A percentile compares a stretch with the other conserved stretches of the same genome.
phyloP scores from a whole-genome alignment of 2,888 invertebrate species.

The Melinaea marsaeus region DNA sequence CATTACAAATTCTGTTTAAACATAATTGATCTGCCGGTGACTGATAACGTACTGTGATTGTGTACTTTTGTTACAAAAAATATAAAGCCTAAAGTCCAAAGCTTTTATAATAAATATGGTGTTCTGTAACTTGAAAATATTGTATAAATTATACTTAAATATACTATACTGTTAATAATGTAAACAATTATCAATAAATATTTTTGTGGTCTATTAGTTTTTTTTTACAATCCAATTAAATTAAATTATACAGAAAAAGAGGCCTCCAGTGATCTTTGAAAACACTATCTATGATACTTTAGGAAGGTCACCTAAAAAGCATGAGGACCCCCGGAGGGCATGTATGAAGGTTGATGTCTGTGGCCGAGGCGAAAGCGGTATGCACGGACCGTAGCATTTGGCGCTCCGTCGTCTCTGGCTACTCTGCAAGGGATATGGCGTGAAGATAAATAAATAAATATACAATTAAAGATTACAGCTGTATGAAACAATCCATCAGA shows the following conservation, averaged over 20 bases:
- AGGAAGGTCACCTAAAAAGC: too few species aligned
- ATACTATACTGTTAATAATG: slow-evolving; percentile 37
- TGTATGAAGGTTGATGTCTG: too few species aligned
- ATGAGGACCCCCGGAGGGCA: too few species aligned
- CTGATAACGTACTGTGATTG: slow-evolving; percentile 34
- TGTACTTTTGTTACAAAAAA: slow-evolving; percentile 33
- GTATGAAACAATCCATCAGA: too few species aligned
- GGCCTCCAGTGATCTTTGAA: too few species aligned
- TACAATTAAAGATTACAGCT: too few species aligned
- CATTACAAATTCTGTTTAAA: not conserved
- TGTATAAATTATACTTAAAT: slow-evolving; percentile 35
- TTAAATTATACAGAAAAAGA: not conserved
- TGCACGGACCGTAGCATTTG: too few species aligned
- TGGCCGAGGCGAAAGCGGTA: too few species aligned
- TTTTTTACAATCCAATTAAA: not conserved
- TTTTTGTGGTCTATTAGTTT: slow-evolving; percentile 42
- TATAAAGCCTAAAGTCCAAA: slow-evolving; percentile 39
- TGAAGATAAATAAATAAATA: too few species aligned
- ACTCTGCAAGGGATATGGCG: too few species aligned
- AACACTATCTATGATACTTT: too few species aligned
- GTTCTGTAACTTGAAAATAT: slow-evolving; percentile 28
- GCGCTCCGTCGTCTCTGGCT: too few species aligned
- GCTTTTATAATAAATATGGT: slow-evolving; percentile 41
- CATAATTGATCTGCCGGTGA: slow-evolving; percentile 16
- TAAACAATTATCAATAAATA: slow-evolving; percentile 43